Base-by-base conservation (phyloP, 1,140 invertebrate genomes). In the Musca domestica region DNA sequence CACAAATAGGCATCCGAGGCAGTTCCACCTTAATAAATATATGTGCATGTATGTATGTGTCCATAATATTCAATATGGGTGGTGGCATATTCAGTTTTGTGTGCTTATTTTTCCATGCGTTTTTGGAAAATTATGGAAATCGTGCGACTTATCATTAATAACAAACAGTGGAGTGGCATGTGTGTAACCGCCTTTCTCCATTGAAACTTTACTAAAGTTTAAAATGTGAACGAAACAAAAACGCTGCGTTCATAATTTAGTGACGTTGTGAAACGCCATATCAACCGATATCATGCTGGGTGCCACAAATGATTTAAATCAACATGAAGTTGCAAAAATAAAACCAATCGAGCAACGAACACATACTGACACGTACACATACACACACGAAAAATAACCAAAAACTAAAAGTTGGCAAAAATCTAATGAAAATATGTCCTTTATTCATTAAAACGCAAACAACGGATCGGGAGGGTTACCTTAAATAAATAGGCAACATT, bases 231-330 rank as follows among this genome's bases (percentile, higher is more conserved):
- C 17, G 52, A 54, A 54, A 23, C 25, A 61, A 61, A 34, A 61
- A 61, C 7, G 27, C 56, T 61, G 15, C 15, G 27, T 41, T 41
- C 27, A 30, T 61, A 61, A 61, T 61, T 61, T 61, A 61, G 15
- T 61, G 27, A 34, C 56, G 15, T 61, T 61, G n/a, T 61, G 22
- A 22, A 61, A 61, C 34, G 34, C 34, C 34, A 41, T 61, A 61
- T 30, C 27, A 34, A 61, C n/a, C 9, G 49, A 52, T 30, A 49
- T 66, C 64, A 66, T 51, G 64, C 64, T 66, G 64, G 49, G 64
- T 49, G 48, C 64, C 64, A 49, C 48, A 66, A 66, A 66, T 66
- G 47, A 52, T 66, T 66, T 66, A 52, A 51, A 52, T 66, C 64
- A 66, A 51, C 64, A 66, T 61, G 56, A 61, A 61, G 34, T 34